phyloP scores from a whole-genome alignment of 2,113 vertebrate genomes.

The Electrona antarctica region DNA sequence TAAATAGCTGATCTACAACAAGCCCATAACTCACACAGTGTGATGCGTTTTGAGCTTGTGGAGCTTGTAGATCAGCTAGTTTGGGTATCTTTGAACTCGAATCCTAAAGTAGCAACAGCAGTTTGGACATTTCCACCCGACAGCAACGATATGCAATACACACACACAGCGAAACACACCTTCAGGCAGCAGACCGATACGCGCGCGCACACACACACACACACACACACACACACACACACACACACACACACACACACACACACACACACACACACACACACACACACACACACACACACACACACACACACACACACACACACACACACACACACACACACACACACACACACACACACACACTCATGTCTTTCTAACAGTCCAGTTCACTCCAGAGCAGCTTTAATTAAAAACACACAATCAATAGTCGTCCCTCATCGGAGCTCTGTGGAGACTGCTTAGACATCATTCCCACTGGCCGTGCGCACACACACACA shows the following conservation, averaged over 20 bases:
- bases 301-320: neutral
- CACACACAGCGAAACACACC: no score
- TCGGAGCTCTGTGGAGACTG: conserved; percentile 16
- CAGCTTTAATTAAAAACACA: conserved; percentile 51
- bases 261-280: neutral
- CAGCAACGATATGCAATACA: no score
- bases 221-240: neutral
- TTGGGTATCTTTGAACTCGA: no score
- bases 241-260: conserved; percentile 4
- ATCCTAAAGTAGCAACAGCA: no score
- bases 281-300: neutral
- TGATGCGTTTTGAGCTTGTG: no score
- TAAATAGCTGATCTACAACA: no score
- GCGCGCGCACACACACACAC: neutral
- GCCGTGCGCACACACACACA: conserved; percentile 9
- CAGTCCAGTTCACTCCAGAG: conserved; percentile 26
- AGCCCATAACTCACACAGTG: no score
- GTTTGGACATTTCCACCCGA: no score
- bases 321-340: conserved; percentile 18
- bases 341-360: neutral
- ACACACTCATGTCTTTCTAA: neutral
- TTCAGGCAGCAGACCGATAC: no score
- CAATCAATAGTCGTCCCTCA: conserved; percentile 39
- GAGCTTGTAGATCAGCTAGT: no score
- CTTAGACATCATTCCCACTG: conserved; percentile 23